These are phyloP conservation scores for Cheirogaleus medius DNA, from an alignment of 2,113 vertebrate species.

Conservation along the genomic window DNA sequence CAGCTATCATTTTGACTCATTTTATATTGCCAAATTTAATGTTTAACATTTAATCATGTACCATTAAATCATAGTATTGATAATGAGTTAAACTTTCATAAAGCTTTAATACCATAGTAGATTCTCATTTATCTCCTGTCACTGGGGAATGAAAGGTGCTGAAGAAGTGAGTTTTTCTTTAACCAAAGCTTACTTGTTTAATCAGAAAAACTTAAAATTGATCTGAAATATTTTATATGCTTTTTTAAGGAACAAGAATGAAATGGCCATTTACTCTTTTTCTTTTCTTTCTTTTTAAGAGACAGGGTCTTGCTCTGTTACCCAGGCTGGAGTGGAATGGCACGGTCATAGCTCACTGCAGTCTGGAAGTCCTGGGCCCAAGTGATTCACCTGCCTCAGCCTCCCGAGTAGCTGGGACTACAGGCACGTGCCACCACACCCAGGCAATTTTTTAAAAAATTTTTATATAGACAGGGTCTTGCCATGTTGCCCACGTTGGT, in stretches of 20 bases:
- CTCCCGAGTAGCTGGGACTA: too few species aligned
- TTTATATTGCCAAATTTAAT: conserved; percentile 53
- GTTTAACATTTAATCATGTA: conserved; percentile 50
- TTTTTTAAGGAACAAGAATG: background rate
- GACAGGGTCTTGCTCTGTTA: too few species aligned
- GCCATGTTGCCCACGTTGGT: too few species aligned
- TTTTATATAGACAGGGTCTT: too few species aligned
- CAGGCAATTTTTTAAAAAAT: too few species aligned
- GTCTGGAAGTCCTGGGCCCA: too few species aligned
- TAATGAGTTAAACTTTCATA: conserved; percentile 67
- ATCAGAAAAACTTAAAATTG: conserved; percentile 38
- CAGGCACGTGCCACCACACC: too few species aligned
- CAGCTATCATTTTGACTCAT: conserved; percentile 41
- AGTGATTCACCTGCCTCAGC: too few species aligned
- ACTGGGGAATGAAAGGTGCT: conserved; percentile 48
- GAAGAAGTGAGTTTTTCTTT: conserved; percentile 21
- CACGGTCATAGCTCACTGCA: too few species aligned
- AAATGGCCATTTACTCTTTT: background rate
- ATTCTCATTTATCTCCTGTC: conserved; percentile 42
- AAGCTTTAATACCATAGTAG: conserved; percentile 51
- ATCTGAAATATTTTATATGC: conserved; percentile 33
- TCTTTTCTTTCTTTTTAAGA: too few species aligned
- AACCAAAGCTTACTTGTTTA: conserved; percentile 31
- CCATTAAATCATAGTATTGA: conserved; percentile 68
- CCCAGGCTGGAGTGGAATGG: too few species aligned